phyloP scores from a whole-genome alignment of 2,113 vertebrate species.

The Mixornis gularis region DNA sequence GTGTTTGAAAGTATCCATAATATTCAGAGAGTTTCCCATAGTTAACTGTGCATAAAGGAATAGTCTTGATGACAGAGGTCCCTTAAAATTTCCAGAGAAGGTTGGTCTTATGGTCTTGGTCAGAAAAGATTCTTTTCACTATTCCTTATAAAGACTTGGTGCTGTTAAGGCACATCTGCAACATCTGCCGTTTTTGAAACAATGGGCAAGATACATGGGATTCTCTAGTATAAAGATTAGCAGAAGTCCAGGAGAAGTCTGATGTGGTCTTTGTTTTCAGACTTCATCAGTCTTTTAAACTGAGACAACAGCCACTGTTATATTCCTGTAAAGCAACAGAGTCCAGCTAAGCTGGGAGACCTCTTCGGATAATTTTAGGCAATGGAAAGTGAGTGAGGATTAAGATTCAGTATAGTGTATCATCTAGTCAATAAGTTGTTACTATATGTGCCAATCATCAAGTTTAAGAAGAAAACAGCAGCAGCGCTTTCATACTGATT shows the following conservation, averaged over 20 bases:
- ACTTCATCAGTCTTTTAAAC: background rate
- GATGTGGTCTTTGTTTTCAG: background rate
- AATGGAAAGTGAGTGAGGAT: background rate
- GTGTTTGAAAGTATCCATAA: rapidly evolving
- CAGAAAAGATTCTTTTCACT: background rate
- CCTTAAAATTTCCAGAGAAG: background rate
- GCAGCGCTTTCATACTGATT: background rate
- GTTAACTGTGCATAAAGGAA: background rate
- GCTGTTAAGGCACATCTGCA: background rate
- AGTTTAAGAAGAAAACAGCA: background rate
- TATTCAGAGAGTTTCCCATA: background rate
- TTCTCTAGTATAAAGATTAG: background rate
- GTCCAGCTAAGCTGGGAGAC: background rate
- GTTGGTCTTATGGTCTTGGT: background rate
- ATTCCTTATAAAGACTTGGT: background rate
- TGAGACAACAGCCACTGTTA: background rate
- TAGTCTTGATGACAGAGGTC: background rate
- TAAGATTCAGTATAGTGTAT: background rate
- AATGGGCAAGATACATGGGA: background rate
- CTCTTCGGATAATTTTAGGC: background rate
- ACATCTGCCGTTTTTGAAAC: background rate
- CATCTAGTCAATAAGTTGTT: background rate
- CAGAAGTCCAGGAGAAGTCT: background rate
- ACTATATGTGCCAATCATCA: background rate
- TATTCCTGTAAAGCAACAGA: background rate